phyloP scores from a whole-genome alignment of 2,888 invertebrate genomes.

The Pediacus dermestoides region DNA sequence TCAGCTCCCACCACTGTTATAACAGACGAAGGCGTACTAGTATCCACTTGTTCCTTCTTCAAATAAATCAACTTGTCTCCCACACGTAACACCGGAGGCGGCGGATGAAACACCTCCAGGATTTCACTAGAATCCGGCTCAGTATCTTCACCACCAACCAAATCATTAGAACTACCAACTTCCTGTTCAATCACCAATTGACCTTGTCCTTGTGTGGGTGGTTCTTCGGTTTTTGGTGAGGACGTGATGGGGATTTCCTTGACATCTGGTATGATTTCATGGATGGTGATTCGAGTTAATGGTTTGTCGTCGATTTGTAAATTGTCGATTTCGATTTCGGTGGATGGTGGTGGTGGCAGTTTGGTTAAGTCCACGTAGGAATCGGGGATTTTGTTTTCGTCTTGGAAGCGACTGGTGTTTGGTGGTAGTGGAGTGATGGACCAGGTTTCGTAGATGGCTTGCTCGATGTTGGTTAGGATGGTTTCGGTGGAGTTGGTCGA shows the following conservation, averaged over 20 bases:
- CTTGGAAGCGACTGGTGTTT: conserved; percentile 20
- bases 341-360: conserved; percentile 18
- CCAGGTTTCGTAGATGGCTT: conserved; percentile 23
- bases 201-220: conserved; percentile 24
- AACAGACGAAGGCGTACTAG: conserved; percentile 43
- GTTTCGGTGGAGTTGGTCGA: conserved; percentile 22
- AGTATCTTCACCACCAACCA: conserved; percentile 33
- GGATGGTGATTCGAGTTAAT: conserved; percentile 51
- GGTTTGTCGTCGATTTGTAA: conserved; percentile 7
- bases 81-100: conserved; percentile 46
- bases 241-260: conserved; percentile 45
- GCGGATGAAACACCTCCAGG: conserved; percentile 44
- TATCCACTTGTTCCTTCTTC: conserved; percentile 43
- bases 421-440: conserved; percentile 14
- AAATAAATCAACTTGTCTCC: conserved; percentile 47
- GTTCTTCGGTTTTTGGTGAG: conserved; percentile 29
- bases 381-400: conserved; percentile 29
- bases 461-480: conserved; percentile 14
- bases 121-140: conserved; percentile 45
- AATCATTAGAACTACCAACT: conserved; percentile 30
- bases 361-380: conserved; percentile 14
- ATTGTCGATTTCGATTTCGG: conserved; percentile 12
- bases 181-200: conserved; percentile 33
- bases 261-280: conserved; percentile 58
- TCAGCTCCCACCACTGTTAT: conserved; percentile 51